These are phyloP conservation scores for Tapirus terrestris DNA, from an alignment of 2,113 vertebrate genomes.

Conservation along the genomic window DNA sequence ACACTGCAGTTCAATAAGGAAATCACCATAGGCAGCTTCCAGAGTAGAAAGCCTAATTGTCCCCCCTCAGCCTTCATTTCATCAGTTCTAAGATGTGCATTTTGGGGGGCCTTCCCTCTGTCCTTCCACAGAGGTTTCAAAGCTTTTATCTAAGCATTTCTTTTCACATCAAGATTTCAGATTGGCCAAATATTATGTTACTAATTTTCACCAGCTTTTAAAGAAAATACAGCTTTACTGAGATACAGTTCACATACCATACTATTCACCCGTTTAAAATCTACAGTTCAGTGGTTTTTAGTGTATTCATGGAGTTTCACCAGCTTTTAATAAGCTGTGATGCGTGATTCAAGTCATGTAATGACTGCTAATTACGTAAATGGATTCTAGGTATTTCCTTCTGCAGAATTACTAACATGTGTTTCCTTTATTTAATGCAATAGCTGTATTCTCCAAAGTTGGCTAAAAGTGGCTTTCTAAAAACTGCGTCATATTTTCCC, in stretches of 20 bases:
- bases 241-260: background rate
- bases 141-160: background rate
- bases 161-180: background rate
- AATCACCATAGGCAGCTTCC: background rate
- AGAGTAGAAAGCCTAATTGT: background rate
- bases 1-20: background rate
- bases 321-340: background rate
- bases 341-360: background rate
- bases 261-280: background rate
- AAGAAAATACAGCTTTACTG: background rate
- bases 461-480: background rate
- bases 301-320: background rate
- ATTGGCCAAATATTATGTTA: background rate
- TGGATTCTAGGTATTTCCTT: background rate
- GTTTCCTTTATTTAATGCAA: background rate
- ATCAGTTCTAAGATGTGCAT: background rate
- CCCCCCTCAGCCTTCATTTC: background rate
- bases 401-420: background rate
- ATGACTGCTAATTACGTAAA: background rate
- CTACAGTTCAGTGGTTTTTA: background rate
- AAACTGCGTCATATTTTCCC: background rate
- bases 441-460: background rate
- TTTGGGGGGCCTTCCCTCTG: accelerated
- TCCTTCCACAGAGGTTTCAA: background rate
- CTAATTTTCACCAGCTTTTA: background rate